Conservation (phyloP, 2,113 vertebrate genomes). For the Nyctereutes procyonoides region DNA sequence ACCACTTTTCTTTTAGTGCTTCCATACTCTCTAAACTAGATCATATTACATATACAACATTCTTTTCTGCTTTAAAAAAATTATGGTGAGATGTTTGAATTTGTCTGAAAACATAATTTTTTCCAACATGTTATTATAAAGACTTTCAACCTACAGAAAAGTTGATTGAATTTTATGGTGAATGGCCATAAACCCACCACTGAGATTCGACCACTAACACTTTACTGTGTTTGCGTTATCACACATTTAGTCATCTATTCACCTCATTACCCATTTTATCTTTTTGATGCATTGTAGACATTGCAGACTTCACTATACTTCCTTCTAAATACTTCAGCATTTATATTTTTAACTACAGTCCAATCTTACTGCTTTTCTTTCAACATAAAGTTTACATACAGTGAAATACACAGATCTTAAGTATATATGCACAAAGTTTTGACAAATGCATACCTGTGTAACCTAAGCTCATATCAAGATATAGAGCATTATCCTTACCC, state of each 20-base stretch:
- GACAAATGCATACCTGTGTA: neutral
- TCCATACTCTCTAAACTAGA: neutral
- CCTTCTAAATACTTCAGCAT: neutral
- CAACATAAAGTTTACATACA: neutral
- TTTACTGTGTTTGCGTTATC: neutral
- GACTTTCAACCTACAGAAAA: neutral
- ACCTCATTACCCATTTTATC: neutral
- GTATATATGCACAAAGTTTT: neutral
- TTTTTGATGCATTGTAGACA: neutral
- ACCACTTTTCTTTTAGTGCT: neutral
- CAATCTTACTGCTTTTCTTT: neutral
- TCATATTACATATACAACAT: neutral
- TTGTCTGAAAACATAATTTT: conserved; percentile 17
- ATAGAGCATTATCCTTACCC: neutral
- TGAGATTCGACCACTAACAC: neutral
- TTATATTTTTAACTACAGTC: neutral
- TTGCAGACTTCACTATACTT: neutral
- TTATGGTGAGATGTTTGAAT: neutral
- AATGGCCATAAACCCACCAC: neutral
- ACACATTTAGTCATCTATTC: neutral
- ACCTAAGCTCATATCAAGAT: neutral
- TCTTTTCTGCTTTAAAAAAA: neutral
- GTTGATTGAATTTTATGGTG: neutral
- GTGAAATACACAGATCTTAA: conserved; percentile 13
- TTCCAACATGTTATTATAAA: neutral